Evolutionary conservation across 2,888 invertebrate species (phyloP), one percentile per base, ranked within the genome.

Genomic region (Gordius sp.): DNA sequence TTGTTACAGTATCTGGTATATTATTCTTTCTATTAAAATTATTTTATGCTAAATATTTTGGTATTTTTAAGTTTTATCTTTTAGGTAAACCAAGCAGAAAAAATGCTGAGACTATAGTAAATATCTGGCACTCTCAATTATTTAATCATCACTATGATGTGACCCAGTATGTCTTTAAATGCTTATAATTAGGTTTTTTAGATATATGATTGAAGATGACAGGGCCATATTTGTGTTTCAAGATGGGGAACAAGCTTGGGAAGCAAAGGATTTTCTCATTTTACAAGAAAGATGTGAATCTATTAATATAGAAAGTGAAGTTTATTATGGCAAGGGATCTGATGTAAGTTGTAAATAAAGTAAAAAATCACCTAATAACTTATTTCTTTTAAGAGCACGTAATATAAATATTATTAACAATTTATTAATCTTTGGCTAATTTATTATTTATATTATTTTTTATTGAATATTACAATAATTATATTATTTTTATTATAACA

Each of bases 101-200:
- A 2, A 79, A 86, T 65, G 78, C 84, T 28, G 87, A 91, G 63
- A 75, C 77, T 59, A 71, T 89, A 28, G 85, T 91, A 2, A 80
- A 81, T 65, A 72, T 93, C 41, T 97, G 97, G 97, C 91, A 93
- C 68, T 78, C 80, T 1, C 80, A 85, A 66, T 74, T 97, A 28
- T 85, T 82, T 78, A 97, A 93, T 68, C 91, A 81, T 68, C 89
- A 97, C 65, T 84, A 91, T 60, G 86, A 91, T 70, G 81, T 82
- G 23, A 89, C 93, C 72, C 79, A 82, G 82, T 82, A 68, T 60
- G 16, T 61, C n/a, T 18, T 16, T 16, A 26, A 13, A 8, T 25
- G 23, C 28, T 28, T 20, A 1, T n/a, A 20, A 33, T 4, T 13
- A 26, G 18, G n/a, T n/a, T 55, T 8, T 47, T 24, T 18, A 83